Evolutionary conservation across 2,113 vertebrate species (phyloP).

Genomic region (Seriola dumerili): DNA sequence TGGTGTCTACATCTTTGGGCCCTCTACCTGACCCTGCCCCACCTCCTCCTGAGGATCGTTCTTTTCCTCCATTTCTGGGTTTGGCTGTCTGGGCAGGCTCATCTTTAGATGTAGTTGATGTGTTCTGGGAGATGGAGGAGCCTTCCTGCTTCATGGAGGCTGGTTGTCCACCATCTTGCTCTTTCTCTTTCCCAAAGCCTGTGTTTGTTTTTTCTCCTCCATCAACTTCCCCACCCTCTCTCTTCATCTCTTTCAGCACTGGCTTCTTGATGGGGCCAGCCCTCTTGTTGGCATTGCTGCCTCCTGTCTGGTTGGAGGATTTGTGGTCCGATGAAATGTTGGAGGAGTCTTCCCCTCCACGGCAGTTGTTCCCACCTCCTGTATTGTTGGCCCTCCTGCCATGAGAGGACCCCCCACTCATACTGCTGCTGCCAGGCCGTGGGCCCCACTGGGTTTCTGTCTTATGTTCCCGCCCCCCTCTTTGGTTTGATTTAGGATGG

Average conservation of each 20-base stretch:
- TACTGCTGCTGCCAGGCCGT: conserved; percentile 87
- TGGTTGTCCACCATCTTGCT: conserved; percentile 76
- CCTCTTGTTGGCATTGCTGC: conserved; percentile 79
- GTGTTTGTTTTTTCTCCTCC: conserved; percentile 77
- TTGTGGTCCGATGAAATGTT: conserved; percentile 76
- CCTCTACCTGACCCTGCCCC: conserved; percentile 71
- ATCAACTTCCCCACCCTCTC: conserved; percentile 80
- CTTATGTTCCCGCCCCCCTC: conserved; percentile 89
- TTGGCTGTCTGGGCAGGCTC: conserved; percentile 71
- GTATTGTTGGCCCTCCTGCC: conserved; percentile 82
- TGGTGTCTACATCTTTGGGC: conserved; percentile 78
- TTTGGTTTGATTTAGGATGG: conserved; percentile 81
- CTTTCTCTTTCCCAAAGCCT: conserved; percentile 83
- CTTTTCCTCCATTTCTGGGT: conserved; percentile 81
- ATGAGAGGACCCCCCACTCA: conserved; percentile 80
- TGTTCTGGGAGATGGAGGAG: conserved; percentile 64
- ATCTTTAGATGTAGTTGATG: conserved; percentile 75
- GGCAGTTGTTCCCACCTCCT: conserved; percentile 70
- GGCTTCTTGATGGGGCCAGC: conserved; percentile 91
- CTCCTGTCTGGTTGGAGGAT: conserved; percentile 71
- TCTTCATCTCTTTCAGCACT: conserved; percentile 83
- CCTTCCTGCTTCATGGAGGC: conserved; percentile 75
- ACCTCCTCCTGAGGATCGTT: conserved; percentile 69
- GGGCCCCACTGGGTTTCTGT: conserved; percentile 95
- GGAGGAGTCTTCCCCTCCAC: conserved; percentile 77